phyloP scores from a whole-genome alignment of 30 jellyfish, hydroid and myxozoan species.

The Phacellophora camtschatica region DNA sequence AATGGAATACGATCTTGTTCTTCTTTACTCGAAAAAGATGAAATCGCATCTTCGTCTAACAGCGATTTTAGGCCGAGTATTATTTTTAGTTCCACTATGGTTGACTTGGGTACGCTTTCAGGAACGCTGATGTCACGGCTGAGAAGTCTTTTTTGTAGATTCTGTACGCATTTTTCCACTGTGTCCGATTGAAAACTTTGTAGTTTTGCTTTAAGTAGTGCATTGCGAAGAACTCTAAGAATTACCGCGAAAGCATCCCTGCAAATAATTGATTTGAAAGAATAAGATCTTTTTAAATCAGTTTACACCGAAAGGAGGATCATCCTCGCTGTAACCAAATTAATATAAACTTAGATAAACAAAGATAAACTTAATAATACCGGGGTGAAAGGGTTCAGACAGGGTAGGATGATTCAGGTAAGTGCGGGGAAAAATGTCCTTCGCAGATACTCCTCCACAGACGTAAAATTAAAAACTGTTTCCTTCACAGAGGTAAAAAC shows the following conservation, averaged over 20 bases:
- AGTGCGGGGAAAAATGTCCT: too few relatives aligned
- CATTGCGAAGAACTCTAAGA: not conserved
- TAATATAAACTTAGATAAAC: too few relatives aligned
- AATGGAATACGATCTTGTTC: not conserved
- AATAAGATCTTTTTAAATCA: too few relatives aligned
- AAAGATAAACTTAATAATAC: too few relatives aligned
- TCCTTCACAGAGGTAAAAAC: too few relatives aligned
- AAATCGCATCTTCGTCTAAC: constrained; percentile 1
- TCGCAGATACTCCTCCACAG: too few relatives aligned
- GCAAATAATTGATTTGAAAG: not conserved
- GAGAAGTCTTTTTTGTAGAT: not conserved
- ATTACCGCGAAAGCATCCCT: not conserved
- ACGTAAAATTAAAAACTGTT: too few relatives aligned
- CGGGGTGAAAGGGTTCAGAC: too few relatives aligned
- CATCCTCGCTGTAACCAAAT: too few relatives aligned
- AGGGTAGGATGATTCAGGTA: too few relatives aligned
- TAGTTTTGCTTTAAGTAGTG: not conserved
- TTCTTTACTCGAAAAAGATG: not conserved
- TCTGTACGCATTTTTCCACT: not conserved
- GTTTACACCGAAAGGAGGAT: too few relatives aligned
- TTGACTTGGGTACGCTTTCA: not conserved
- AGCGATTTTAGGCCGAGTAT: not conserved
- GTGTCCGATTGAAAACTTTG: not conserved
- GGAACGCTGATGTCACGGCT: not conserved
- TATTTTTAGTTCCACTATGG: not conserved